phyloP scores from a whole-genome alignment of 2,113 vertebrate species.

The Pseudopipra pipra region DNA sequence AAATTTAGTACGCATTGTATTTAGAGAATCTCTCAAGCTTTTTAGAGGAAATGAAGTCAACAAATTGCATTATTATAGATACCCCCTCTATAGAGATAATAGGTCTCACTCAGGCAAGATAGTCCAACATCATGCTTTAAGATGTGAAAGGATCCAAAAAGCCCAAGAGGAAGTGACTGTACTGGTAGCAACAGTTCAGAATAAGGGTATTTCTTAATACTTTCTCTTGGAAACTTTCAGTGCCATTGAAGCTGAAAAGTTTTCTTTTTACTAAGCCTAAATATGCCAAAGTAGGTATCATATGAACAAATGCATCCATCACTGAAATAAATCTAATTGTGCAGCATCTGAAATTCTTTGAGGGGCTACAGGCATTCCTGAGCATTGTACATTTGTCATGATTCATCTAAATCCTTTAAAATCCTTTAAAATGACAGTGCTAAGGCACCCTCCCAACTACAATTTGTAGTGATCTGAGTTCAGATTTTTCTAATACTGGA shows the following conservation, averaged over 20 bases:
- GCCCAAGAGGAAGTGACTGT: neutral
- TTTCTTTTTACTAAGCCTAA: neutral
- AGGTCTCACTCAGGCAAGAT: neutral
- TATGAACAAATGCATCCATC: neutral
- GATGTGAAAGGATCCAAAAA: neutral
- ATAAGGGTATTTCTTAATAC: neutral
- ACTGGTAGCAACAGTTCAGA: neutral
- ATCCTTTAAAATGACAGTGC: neutral
- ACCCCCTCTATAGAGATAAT: neutral
- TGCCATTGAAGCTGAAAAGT: neutral
- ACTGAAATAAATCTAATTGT: neutral
- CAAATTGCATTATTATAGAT: neutral
- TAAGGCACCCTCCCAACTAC: neutral
- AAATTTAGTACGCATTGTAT: neutral
- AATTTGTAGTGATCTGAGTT: neutral
- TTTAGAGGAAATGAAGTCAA: neutral
- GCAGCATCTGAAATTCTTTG: neutral
- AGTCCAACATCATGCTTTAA: neutral
- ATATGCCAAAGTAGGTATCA: neutral
- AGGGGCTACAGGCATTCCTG: neutral
- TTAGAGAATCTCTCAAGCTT: neutral
- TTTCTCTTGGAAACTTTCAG: neutral
- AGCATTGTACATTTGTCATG: neutral
- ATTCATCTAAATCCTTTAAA: neutral
- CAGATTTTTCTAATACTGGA: neutral